A percentile compares a stretch with the other conserved stretches of the same genome.
phyloP scores from a whole-genome alignment of 2,797 vertebrate species.

The Tapirus indicus region DNA sequence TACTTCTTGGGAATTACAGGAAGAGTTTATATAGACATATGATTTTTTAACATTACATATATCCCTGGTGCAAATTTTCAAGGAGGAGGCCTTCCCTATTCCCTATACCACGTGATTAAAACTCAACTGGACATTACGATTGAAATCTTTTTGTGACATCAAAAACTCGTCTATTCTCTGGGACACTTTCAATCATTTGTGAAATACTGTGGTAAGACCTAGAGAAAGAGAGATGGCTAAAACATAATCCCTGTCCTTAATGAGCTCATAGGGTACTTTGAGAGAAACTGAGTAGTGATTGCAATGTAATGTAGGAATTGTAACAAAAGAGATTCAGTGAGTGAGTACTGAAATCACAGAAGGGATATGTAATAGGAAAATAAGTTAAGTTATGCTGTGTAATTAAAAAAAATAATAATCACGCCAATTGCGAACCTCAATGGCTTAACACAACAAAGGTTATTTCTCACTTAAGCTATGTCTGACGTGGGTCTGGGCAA shows the following conservation, averaged over 20 bases:
- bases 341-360: not conserved
- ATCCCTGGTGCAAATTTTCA: not conserved
- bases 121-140: not conserved
- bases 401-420: not conserved
- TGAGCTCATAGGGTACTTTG: not conserved
- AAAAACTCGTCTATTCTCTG: not conserved
- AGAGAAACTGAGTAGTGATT: not conserved
- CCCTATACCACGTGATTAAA: not conserved
- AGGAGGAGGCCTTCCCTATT: not conserved
- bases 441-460: not conserved
- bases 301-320: not conserved
- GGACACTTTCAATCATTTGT: not conserved
- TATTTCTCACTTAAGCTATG: not conserved
- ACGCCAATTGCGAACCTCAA: not conserved
- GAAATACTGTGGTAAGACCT: not conserved
- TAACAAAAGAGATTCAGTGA: not conserved
- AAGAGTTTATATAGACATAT: not conserved
- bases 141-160: not conserved
- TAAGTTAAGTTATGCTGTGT: not conserved
- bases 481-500: not conserved
- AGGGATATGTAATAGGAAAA: not conserved
- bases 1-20: constrained; percentile 52
- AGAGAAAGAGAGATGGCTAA: not conserved
- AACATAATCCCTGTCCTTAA: not conserved
- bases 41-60: not conserved